phyloP scores from a whole-genome alignment of 35 echinoderm and acorn worm genomes.

The Lytechinus variegatus region DNA sequence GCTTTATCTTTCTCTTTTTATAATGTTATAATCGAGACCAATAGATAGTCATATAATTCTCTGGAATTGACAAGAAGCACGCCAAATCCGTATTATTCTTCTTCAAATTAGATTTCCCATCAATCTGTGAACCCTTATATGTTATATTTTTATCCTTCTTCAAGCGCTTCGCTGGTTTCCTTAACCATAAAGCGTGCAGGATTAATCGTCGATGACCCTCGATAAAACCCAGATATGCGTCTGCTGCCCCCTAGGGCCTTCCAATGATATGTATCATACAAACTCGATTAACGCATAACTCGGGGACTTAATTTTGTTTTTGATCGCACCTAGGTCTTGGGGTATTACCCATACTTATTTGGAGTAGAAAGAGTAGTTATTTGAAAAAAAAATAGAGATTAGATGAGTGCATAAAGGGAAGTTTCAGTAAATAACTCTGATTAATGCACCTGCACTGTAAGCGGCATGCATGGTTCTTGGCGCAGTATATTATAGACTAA shows the following conservation, averaged over 20 bases:
- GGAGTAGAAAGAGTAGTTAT: neutral
- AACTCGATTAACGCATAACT: conserved; percentile 20
- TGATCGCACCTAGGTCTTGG: neutral
- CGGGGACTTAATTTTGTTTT: conserved; percentile 14
- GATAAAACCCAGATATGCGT: conserved; percentile 20
- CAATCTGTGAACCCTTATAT: neutral
- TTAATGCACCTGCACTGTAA: neutral
- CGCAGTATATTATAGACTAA: neutral
- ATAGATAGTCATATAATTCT: neutral
- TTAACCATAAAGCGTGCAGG: neutral
- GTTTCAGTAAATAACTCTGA: neutral
- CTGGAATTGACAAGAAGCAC: neutral
- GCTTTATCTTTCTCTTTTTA: neutral
- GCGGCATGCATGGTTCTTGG: neutral
- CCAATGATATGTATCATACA: conserved; percentile 6
- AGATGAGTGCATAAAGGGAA: neutral
- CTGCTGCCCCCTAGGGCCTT: neutral
- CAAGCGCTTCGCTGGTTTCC: neutral
- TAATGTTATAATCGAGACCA: neutral
- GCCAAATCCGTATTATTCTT: neutral
- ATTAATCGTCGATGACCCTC: conserved; percentile 1
- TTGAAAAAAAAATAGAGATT: neutral
- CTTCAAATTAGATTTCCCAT: neutral
- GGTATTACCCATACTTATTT: neutral
- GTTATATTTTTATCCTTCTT: neutral